Base-by-base conservation (phyloP, 2,888 invertebrate species). In the Cinara cedri region DNA sequence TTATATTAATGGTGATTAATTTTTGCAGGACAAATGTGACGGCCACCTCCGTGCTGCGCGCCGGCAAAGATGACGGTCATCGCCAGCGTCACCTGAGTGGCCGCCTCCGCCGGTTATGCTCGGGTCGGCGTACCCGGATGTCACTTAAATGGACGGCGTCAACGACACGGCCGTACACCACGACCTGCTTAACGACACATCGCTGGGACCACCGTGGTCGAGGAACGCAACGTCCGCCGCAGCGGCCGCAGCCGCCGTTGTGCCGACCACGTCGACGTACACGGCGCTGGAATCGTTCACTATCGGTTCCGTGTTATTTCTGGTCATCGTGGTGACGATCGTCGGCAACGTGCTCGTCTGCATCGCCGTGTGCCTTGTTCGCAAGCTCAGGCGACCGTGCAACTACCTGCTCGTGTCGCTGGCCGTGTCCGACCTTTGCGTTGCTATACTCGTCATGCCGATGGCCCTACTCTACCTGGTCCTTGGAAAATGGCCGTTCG, bases 381-480 rank as follows among this genome's bases (percentile, higher is more conserved):
- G 96, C 82, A 95, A 96, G 84, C 87, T 98, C 84, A 91, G 95
- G 84, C 90, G 93, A 84, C 95, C 94, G 72, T 96, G 95, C 87
- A 96, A 96, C 87, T 95, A 95, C 86, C 88, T 96, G 82, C 90
- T 98, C 78, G 97, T 98, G 65, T 97, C 97, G 63, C 88, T 98
- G 84, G 98, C 98, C 81, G 93, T 98, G 82, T 97, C 97, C 83
- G 98, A 99, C 87, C 90, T 98, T 82, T 95, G 97, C 86, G 97
- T 98, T 76, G 97, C 97, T 3, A 90, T 93, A 68, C 89, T 98
- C 84, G 97, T 99, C 81, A 98, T 99, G 98, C 96, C 97, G 10
- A 95, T 98, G 88, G 98, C 98, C 6, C 90, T 97, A 85, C 90
- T 96, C 51, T 96, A 96, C 86, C 97, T 98, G 87, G 91, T 97